Conservation (phyloP, 1,140 invertebrate species). For the Venturia canescens region DNA sequence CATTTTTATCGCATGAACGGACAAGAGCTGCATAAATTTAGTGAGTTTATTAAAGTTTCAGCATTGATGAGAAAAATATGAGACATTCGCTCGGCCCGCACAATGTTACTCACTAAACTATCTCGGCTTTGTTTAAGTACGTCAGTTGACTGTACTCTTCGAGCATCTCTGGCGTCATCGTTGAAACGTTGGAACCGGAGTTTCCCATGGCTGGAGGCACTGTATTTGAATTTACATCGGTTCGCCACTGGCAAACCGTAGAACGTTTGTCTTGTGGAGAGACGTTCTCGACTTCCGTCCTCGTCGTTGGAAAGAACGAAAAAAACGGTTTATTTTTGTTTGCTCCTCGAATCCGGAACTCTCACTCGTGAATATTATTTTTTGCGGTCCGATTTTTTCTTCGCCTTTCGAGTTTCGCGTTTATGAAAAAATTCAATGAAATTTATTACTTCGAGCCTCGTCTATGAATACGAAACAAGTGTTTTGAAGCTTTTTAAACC, state of each 20-base stretch:
- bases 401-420: not conserved
- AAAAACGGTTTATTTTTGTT: not conserved
- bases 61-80: not conserved
- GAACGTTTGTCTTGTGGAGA: conserved; percentile 23
- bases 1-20: no score
- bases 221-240: conserved; percentile 40
- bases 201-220: conserved; percentile 57
- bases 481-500: no score
- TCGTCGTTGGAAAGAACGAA: not conserved
- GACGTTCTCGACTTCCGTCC: not conserved
- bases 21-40: no score
- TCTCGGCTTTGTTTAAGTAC: conserved; percentile 79
- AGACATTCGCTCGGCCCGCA: conserved; percentile 23
- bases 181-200: conserved; percentile 51
- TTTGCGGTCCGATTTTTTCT: not conserved
- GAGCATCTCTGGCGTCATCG: conserved; percentile 77
- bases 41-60: not conserved
- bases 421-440: not conserved
- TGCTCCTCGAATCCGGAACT: not conserved
- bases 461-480: no score
- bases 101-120: conserved; percentile 76
- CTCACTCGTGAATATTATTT: not conserved
- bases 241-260: conserved; percentile 24
- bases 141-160: conserved; percentile 79
- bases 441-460: no score